Percentiles rank a stretch among this genome's conserved stretches.
phyloP scores from a whole-genome alignment of 2,888 invertebrate species.

The Empis livida region DNA sequence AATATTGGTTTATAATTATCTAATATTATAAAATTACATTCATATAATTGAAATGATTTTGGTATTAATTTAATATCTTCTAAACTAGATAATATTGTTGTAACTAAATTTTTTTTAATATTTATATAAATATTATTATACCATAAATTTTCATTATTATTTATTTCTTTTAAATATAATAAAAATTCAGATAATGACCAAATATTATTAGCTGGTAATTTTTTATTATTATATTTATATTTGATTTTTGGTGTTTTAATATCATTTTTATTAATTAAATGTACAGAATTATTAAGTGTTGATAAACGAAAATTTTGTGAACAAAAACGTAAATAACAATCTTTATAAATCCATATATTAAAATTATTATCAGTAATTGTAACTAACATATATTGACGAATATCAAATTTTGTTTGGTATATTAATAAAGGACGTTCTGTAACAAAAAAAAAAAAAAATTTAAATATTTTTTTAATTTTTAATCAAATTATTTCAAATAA shows the following conservation, averaged over 20 bases:
- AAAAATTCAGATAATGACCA: conserved; percentile 66
- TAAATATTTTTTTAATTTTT: too few relatives aligned
- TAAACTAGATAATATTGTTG: conserved; percentile 66
- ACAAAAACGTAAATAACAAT: conserved; percentile 77
- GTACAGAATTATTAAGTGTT: conserved; percentile 72
- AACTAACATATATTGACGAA: conserved; percentile 72
- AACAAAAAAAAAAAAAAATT: background rate
- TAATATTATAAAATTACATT: conserved; percentile 84
- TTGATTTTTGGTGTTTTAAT: conserved; percentile 54
- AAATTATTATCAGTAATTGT: conserved; percentile 60
- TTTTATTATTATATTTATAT: conserved; percentile 12
- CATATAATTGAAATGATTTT: conserved; percentile 79
- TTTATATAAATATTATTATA: conserved; percentile 65
- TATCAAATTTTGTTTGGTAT: conserved; percentile 80
- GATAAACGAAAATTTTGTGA: conserved; percentile 66
- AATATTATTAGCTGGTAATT: conserved; percentile 68
- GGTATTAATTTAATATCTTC: conserved; percentile 52
- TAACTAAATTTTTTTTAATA: conserved; percentile 69
- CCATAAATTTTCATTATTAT: conserved; percentile 39
- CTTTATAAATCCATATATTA: conserved; percentile 75
- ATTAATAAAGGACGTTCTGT: conserved; percentile 74
- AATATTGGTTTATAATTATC: conserved; percentile 77
- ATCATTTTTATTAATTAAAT: conserved; percentile 72
- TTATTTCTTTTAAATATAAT: conserved; percentile 40
- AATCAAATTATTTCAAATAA: too few relatives aligned